A percentile compares a stretch with the other conserved stretches of the same genome.
These are phyloP conservation scores for Pantherophis vulpinus DNA, from an alignment of 2,797 vertebrate genomes.

Conservation along the genomic window DNA sequence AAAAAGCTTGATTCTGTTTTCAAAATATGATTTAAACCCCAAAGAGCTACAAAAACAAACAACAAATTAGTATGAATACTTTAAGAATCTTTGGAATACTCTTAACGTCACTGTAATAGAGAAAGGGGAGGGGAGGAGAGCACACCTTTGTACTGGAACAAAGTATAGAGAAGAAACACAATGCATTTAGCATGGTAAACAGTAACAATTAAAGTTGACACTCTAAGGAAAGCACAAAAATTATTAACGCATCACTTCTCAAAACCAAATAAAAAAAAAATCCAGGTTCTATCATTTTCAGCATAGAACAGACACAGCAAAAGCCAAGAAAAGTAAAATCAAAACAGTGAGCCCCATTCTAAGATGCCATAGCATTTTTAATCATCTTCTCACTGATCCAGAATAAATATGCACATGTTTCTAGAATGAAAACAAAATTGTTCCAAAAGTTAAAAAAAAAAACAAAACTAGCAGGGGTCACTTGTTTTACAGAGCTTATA, in stretches of 20 bases:
- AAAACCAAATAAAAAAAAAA: not conserved
- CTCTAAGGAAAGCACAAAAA: not conserved
- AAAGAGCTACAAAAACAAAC: not conserved
- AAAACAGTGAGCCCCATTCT: not conserved
- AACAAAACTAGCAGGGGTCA: not conserved
- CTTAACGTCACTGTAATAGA: not conserved
- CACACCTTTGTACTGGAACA: not conserved
- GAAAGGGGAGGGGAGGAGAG: not conserved
- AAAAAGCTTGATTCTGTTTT: not conserved
- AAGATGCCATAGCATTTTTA: not conserved
- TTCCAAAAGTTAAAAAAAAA: not conserved
- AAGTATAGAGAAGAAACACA: not conserved
- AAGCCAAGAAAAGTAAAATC: not conserved
- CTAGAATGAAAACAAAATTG: not conserved
- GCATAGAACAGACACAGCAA: not conserved
- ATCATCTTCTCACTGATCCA: not conserved
- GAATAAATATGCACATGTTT: not conserved
- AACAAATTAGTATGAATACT: not conserved
- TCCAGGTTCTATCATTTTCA: not conserved
- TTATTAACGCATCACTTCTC: not conserved
- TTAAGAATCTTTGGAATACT: not conserved
- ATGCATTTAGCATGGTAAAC: not conserved
- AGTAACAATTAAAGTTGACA: not conserved
- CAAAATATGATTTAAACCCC: not conserved
- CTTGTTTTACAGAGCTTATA: not conserved